Base-by-base conservation (phyloP, 2,797 vertebrate species). In the Sibirionetta formosa region DNA sequence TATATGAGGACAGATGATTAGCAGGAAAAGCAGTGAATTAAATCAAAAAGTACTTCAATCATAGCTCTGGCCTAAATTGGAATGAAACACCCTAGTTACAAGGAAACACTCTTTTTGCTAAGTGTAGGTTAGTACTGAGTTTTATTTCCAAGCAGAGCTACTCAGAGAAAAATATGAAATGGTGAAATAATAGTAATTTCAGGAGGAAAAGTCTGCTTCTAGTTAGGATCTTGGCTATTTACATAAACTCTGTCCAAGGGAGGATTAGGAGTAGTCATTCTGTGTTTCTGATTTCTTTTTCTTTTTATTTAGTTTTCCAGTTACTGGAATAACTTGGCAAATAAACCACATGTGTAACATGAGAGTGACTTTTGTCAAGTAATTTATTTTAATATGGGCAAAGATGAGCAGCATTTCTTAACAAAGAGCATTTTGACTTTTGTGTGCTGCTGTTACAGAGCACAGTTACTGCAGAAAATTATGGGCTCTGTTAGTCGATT, bases 111-210 rank as follows among this genome's bases (percentile, higher is more conserved):
- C 58, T 87, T 97, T 96, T 94, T 93, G 40, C 89, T 96, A 97
- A 97, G 66, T 94, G 80, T 82, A 90, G 94, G 48, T 80, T 96
- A 93, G 86, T 95, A 86, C 65, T 94, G 90, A 96, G 60, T 94
- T 71, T 83, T 94, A 86, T 85, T 84, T 89, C 60, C 83, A 90
- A 88, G 68, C 91, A 60, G 60, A 97, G 78, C 42, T 96, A 54
- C 87, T 95, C 64, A 79, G 1, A 57, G 51, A 78, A 96, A 90
- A 93, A 91, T 71, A 73, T 50, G 77, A 96, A 94, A 90, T 82
- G n/a, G 53, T 89, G 82, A 96, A 97, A 96, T 96, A 95, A 93
- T 79, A 91, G 66, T 79, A 58, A 83, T 90, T 93, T 75, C 51
- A 94, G 76, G 91, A 80, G 79, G 60, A 86, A 35, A 86, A 93